A percentile compares a stretch with the other conserved stretches of the same genome.
Evolutionary conservation across 2,888 invertebrate genomes (phyloP).

Genomic region (Xestia ashworthii): DNA sequence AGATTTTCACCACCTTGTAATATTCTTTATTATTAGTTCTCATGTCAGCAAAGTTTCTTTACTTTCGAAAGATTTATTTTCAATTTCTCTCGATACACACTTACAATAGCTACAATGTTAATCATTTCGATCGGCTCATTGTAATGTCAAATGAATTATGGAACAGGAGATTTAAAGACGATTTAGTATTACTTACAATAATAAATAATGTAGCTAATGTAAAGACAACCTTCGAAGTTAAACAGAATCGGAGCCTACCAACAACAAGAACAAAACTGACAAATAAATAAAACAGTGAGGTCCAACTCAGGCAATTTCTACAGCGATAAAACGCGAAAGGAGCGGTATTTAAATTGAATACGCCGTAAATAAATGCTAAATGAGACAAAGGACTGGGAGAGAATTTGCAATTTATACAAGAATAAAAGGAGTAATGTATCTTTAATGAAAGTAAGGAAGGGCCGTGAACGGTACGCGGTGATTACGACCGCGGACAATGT

Average conservation of each 20-base stretch:
- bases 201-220: constrained; percentile 63
- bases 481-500: constrained; percentile 64
- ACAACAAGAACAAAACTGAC: constrained; percentile 82
- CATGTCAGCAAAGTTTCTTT: constrained; percentile 58
- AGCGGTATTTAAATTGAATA: constrained; percentile 89
- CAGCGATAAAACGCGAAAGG: constrained; percentile 86
- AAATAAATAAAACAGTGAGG: constrained; percentile 85
- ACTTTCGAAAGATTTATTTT: constrained; percentile 59
- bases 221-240: constrained; percentile 60
- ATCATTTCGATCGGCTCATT: constrained; percentile 54
- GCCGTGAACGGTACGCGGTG: constrained; percentile 66
- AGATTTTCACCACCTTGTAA: constrained; percentile 66
- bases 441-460: constrained; percentile 82
- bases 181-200: constrained; percentile 60
- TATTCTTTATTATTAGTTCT: constrained; percentile 64
- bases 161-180: constrained; percentile 57
- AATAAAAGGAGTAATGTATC: constrained; percentile 87
- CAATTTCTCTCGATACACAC: constrained; percentile 42
- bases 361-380: constrained; percentile 89
- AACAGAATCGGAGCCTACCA: constrained; percentile 73
- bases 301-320: constrained; percentile 83
- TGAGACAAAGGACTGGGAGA: constrained; percentile 88
- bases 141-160: constrained; percentile 68
- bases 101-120: constrained; percentile 54
- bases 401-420: constrained; percentile 86